These are phyloP conservation scores for Premnoplex brunnescens DNA, from an alignment of 2,797 vertebrate species.

Conservation along the genomic window DNA sequence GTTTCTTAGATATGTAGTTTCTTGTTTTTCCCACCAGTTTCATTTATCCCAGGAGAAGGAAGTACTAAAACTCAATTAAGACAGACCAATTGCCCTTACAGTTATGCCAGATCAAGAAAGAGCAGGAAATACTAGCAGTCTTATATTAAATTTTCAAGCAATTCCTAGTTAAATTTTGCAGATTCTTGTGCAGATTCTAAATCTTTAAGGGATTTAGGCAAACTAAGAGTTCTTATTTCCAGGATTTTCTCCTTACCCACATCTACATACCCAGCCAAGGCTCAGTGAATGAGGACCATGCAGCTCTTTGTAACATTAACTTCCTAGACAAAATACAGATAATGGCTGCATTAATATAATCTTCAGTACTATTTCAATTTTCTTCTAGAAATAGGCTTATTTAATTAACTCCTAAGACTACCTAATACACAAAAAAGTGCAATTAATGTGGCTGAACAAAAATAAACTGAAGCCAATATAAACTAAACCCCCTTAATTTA, in stretches of 20 bases:
- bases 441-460: background rate
- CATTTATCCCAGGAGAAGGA: background rate
- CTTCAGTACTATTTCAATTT: background rate
- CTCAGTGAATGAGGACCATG: background rate
- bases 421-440: background rate
- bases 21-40: slow-evolving; percentile 12
- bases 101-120: background rate
- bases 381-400: background rate
- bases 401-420: background rate
- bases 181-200: background rate
- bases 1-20: background rate
- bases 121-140: background rate
- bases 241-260: background rate
- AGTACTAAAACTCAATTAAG: slow-evolving; percentile 10
- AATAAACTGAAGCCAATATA: background rate
- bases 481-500: background rate
- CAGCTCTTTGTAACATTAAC: background rate
- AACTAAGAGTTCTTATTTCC: background rate
- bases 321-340: background rate
- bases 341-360: background rate
- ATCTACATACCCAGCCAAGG: background rate
- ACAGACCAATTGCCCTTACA: background rate
- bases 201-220: background rate
- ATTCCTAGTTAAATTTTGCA: background rate
- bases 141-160: background rate